A percentile compares a stretch with the other conserved stretches of the same genome.
phyloP scores from a whole-genome alignment of 2,113 vertebrate genomes.

The Butastur rufipennis region DNA sequence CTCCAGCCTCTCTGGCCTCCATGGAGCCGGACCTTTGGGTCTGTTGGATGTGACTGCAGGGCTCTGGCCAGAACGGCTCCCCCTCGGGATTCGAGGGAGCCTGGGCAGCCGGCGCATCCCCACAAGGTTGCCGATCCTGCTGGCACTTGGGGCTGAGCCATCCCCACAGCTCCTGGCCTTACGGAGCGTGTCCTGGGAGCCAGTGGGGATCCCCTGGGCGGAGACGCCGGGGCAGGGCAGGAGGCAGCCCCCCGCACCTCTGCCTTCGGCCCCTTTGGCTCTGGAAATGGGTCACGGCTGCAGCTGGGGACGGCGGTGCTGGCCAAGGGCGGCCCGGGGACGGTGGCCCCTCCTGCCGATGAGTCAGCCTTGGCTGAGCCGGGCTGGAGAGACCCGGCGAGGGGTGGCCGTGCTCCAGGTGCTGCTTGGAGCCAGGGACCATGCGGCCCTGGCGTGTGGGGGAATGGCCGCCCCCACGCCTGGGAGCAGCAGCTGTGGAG shows the following conservation, averaged over 20 bases:
- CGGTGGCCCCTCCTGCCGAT: not conserved
- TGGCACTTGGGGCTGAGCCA: not conserved
- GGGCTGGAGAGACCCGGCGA: not conserved
- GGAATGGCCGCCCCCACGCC: not conserved
- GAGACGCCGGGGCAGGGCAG: not conserved
- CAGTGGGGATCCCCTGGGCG: not conserved
- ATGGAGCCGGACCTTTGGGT: not conserved
- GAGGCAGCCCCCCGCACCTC: not conserved
- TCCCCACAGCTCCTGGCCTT: not conserved
- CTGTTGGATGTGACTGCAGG: not conserved
- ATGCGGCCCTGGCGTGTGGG: not conserved
- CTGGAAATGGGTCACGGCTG: not conserved
- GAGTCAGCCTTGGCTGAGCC: not conserved
- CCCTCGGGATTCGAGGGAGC: not conserved
- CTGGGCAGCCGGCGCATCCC: rapidly evolving
- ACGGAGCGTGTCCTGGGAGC: not conserved
- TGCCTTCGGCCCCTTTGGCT: not conserved
- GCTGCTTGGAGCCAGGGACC: not conserved
- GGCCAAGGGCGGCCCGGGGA: not conserved
- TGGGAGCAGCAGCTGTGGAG: not conserved
- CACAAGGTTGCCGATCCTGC: rapidly evolving
- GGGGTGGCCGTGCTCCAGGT: not conserved
- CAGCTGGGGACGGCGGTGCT: not conserved
- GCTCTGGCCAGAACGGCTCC: not conserved
- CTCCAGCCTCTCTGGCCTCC: not conserved